Conservation (phyloP, 1,140 invertebrate genomes). For the Hycleus cichorii region DNA sequence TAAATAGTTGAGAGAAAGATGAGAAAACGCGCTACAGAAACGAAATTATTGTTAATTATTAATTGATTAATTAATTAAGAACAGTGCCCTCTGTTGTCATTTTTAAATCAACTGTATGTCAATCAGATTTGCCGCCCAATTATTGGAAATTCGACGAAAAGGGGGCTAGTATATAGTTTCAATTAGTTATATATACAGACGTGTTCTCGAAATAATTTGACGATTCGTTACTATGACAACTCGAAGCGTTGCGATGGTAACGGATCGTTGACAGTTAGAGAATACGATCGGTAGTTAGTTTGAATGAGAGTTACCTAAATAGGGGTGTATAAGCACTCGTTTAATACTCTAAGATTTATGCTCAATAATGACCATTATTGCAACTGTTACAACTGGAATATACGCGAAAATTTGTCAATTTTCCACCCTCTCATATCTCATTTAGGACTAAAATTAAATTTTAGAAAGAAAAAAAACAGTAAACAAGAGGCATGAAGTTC, state of each 20-base stretch:
- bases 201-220: too few species aligned
- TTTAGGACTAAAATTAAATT: neutral
- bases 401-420: too few species aligned
- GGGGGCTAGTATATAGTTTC: too few species aligned
- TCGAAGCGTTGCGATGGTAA: too few species aligned
- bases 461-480: neutral
- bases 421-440: too few species aligned
- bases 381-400: too few species aligned
- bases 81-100: neutral
- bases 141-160: neutral
- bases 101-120: neutral
- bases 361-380: slow-evolving; percentile 6
- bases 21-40: slow-evolving; percentile 19
- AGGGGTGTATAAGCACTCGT: too few species aligned
- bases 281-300: neutral
- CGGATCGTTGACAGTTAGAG: too few species aligned
- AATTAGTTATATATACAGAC: too few species aligned
- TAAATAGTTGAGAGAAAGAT: slow-evolving; percentile 2
- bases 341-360: slow-evolving; percentile 6
- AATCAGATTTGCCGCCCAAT: neutral
- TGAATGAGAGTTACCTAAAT: slow-evolving; percentile 1
- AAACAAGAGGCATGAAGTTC: slow-evolving; percentile 28
- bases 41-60: slow-evolving; percentile 1
- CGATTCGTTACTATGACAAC: too few species aligned
- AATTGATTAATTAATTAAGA: neutral